Conservation (phyloP, 2,797 vertebrate species). For the Fratercula arctica region DNA sequence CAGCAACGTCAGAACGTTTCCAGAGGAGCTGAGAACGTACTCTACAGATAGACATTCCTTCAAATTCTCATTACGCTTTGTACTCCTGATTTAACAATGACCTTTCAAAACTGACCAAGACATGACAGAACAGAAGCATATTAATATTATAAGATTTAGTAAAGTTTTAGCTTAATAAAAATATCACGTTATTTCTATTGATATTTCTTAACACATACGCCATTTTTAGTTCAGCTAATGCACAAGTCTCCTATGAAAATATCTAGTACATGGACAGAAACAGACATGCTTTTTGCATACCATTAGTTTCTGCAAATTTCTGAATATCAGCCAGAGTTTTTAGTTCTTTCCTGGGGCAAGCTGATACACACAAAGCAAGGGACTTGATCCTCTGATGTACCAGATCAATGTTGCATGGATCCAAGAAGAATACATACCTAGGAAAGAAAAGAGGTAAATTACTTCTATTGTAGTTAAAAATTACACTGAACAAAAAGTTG, state of each 20-base stretch:
- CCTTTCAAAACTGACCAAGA: background rate
- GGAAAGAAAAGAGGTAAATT: background rate
- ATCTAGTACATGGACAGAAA: background rate
- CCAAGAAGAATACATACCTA: conserved; percentile 97
- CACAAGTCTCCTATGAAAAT: background rate
- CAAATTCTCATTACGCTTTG: background rate
- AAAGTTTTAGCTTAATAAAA: background rate
- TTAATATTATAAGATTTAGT: background rate
- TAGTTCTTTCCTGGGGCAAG: conserved; percentile 88
- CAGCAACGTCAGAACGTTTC: background rate
- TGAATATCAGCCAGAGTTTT: conserved; percentile 88
- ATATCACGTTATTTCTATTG: background rate
- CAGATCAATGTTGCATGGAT: conserved; percentile 96
- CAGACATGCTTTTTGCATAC: conserved; percentile 76
- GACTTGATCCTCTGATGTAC: conserved; percentile 92
- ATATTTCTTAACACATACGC: background rate
- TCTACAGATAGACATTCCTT: background rate
- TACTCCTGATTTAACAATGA: background rate
- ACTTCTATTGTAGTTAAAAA: background rate
- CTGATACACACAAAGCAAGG: conserved; percentile 90
- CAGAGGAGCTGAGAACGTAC: background rate
- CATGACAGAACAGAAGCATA: background rate
- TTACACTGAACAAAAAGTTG: background rate
- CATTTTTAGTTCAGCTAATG: background rate
- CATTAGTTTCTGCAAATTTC: conserved; percentile 91